Percentiles rank a stretch among this genome's conserved stretches.
Evolutionary conservation across 2,113 vertebrate genomes (phyloP).

Genomic region (Sporophila hypoxantha): DNA sequence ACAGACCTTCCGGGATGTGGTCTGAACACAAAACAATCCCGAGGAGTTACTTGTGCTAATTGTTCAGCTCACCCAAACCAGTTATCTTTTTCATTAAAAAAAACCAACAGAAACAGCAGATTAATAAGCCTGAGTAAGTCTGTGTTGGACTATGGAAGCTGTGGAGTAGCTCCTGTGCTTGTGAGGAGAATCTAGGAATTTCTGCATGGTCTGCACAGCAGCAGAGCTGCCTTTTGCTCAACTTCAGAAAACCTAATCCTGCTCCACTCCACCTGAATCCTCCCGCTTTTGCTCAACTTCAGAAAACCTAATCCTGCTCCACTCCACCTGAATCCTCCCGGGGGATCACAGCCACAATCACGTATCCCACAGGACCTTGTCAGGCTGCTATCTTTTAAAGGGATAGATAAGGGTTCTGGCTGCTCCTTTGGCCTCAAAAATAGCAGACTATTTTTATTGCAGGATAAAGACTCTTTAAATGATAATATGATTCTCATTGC

Average conservation of each 20-base stretch:
- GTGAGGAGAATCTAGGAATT: not conserved
- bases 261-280: not conserved
- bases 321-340: not conserved
- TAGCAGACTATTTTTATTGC: not conserved
- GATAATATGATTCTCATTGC: not conserved
- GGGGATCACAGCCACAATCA: not conserved
- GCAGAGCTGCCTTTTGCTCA: not conserved
- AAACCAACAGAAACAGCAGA: not conserved
- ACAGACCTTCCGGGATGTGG: not conserved
- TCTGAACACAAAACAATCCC: not conserved
- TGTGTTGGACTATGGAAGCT: rapidly evolving
- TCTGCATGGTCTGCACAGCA: not conserved
- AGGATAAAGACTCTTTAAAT: not conserved
- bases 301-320: not conserved
- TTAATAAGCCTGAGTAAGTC: not conserved
- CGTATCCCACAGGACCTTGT: not conserved
- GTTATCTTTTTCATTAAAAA: not conserved
- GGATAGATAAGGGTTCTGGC: not conserved
- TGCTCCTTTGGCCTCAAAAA: not conserved
- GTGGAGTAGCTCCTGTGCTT: not conserved
- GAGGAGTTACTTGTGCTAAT: not conserved
- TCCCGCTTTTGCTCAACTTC: not conserved
- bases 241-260: not conserved
- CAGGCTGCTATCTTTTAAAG: not conserved
- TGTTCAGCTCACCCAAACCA: not conserved